phyloP scores from a whole-genome alignment of 2,113 vertebrate genomes.

The Sander vitreus region DNA sequence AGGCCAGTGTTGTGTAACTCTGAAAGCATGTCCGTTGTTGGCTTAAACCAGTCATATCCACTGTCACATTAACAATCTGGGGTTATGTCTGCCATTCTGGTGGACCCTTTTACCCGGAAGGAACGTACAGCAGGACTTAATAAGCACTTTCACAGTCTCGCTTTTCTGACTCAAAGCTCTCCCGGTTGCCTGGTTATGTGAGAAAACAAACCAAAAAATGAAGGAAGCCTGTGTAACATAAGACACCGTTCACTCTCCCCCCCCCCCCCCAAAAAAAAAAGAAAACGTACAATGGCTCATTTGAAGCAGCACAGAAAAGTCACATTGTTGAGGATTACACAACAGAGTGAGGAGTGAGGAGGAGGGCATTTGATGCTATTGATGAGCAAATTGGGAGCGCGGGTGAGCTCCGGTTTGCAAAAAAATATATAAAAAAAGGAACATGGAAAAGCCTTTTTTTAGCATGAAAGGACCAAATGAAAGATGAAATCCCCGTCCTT shows the following conservation, averaged over 20 bases:
- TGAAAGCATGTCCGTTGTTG: conserved; percentile 21
- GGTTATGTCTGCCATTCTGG: conserved; percentile 25
- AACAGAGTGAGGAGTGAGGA: conserved; percentile 28
- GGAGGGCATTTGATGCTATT: conserved; percentile 41
- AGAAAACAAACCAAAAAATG: conserved; percentile 40
- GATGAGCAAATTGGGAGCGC: conserved; percentile 34
- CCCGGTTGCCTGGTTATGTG: conserved; percentile 44
- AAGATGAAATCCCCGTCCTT: conserved; percentile 31
- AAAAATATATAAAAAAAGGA: neutral
- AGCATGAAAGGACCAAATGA: conserved; percentile 23
- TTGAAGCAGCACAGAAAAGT: conserved; percentile 51
- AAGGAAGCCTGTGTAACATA: conserved; percentile 37
- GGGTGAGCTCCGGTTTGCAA: conserved; percentile 1
- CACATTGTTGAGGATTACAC: conserved; percentile 51
- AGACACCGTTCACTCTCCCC: conserved; percentile 28
- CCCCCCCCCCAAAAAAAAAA: neutral
- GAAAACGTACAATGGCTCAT: conserved; percentile 50
- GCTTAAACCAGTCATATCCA: conserved; percentile 1
- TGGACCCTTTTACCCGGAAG: neutral
- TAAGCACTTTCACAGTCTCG: neutral
- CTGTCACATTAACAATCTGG: conserved; percentile 17
- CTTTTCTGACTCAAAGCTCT: neutral
- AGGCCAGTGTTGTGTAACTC: conserved; percentile 41
- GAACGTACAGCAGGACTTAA: neutral
- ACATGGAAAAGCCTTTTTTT: neutral